Evolutionary conservation across 2,797 vertebrate species (phyloP), one percentile per base, ranked within the genome.

Genomic region (Otolemur crassicaudatus): DNA sequence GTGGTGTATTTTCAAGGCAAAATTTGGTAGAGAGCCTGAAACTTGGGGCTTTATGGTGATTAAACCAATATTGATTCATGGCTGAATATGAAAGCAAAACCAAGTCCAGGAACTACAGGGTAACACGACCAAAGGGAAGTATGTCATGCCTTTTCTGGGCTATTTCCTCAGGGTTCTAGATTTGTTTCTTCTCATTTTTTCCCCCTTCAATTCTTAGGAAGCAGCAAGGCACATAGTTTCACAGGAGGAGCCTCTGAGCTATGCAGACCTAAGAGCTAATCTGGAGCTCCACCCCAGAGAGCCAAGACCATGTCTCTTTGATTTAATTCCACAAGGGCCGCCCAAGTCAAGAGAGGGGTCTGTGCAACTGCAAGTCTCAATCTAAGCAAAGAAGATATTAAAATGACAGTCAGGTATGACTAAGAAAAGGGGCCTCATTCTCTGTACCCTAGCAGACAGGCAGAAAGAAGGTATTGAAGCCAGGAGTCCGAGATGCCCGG

Each of bases 371-470:
- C 56, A 43, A 82, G 43, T 25, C 49, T 73, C 61, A 27, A 27
- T 22, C 25, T 53, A 46, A 89, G 82, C 73, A 43, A 69, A 94
- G 82, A 29, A 12, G 56, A 1, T 0, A 3, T 29, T 73, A 20
- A 75, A 76, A 83, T 1, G 11, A 90, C 83, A 65, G 27, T 7
- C 43, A 34, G 53, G 1, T 1, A 2, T 1, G 37, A 19, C 2
- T 4, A 72, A 92, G 84, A 72, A 11, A 19, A 34, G 53, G 10
- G 69, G 5, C 61, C 34, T 61, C 3, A 77, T 19, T 69, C 2
- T 0, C 0, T 17, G 37, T 22, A 84, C 29, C 58, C 29, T 3
- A 25, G 75, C 9, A 22, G 61, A 17, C 0, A 17, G 93, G 86
- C 37, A 93, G 95, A 5, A 49, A 93, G 95, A 5, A 49, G 2